Conservation (phyloP, 2,797 vertebrate species). For the Antennarius maculatus region DNA sequence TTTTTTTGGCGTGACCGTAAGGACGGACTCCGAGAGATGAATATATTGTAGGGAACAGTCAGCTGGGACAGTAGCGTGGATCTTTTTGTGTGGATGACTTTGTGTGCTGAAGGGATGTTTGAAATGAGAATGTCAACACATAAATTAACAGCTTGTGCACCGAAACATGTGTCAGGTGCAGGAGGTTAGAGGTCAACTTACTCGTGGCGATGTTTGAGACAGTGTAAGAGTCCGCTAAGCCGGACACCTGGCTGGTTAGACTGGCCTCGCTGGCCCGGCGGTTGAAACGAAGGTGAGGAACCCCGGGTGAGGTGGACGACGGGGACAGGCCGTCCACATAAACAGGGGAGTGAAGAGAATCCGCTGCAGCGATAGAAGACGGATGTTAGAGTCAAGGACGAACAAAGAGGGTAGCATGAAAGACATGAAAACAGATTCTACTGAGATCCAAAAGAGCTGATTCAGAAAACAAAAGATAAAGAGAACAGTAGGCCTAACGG, state of each 20-base stretch:
- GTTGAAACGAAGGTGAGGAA: slow-evolving; percentile 84
- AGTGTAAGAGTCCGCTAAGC: slow-evolving; percentile 92
- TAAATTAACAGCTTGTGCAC: background rate
- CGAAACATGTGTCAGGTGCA: background rate
- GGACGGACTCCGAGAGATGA: slow-evolving; percentile 62
- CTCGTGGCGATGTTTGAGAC: slow-evolving; percentile 94
- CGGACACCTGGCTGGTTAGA: slow-evolving; percentile 96
- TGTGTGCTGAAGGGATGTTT: slow-evolving; percentile 81
- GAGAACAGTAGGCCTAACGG: too few species aligned
- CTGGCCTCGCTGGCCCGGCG: slow-evolving; percentile 95
- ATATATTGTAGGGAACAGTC: slow-evolving; percentile 83
- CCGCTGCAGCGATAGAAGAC: slow-evolving; percentile 80
- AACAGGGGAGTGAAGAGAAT: slow-evolving; percentile 87
- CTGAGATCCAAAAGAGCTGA: too few species aligned
- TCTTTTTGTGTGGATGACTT: slow-evolving; percentile 80
- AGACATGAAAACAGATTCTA: too few species aligned
- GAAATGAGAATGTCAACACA: slow-evolving; percentile 60
- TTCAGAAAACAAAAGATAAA: slow-evolving; percentile 9
- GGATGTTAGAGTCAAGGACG: background rate
- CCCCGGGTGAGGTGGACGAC: slow-evolving; percentile 82
- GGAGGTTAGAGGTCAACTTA: slow-evolving; percentile 77
- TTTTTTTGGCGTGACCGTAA: slow-evolving; percentile 61
- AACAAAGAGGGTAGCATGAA: background rate
- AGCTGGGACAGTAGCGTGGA: slow-evolving; percentile 89
- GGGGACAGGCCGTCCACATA: slow-evolving; percentile 85